phyloP scores from a whole-genome alignment of 2,888 invertebrate genomes.

The Odontomyia ornata region DNA sequence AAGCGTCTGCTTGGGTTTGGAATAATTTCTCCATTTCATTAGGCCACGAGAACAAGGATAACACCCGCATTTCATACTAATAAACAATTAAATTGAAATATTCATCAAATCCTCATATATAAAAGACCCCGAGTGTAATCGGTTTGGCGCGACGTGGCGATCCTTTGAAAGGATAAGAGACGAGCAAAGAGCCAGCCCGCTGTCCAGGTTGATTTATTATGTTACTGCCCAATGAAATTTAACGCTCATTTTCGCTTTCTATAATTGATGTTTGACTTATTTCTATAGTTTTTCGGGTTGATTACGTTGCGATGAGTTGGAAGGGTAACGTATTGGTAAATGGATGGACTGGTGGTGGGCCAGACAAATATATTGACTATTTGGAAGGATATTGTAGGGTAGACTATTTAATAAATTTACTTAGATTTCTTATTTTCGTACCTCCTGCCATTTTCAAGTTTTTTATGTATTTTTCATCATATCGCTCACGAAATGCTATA shows the following conservation, averaged over 20 bases:
- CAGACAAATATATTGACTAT: not conserved
- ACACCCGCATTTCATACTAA: conserved; percentile 14
- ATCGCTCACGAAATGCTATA: too few relatives aligned
- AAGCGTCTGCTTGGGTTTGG: not conserved
- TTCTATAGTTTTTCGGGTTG: conserved; percentile 17
- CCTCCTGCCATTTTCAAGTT: too few relatives aligned
- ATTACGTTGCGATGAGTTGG: not conserved
- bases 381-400: too few relatives aligned
- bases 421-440: too few relatives aligned
- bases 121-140: conserved; percentile 9
- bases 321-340: not conserved
- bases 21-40: conserved; percentile 21
- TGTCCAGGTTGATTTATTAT: conserved; percentile 33
- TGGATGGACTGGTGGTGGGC: not conserved
- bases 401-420: too few relatives aligned
- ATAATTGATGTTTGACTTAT: conserved; percentile 34
- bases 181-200: too few relatives aligned
- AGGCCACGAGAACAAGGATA: conserved; percentile 22
- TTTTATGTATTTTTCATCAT: too few relatives aligned
- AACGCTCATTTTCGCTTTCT: conserved; percentile 35
- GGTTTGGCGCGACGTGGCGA: conserved; percentile 26
- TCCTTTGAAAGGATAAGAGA: conserved; percentile 31
- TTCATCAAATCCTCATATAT: conserved; percentile 32
- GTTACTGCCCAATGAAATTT: conserved; percentile 42
- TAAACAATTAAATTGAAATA: conserved; percentile 30